Conservation (phyloP, 2,113 vertebrate species). For the Nycticorax nycticorax region DNA sequence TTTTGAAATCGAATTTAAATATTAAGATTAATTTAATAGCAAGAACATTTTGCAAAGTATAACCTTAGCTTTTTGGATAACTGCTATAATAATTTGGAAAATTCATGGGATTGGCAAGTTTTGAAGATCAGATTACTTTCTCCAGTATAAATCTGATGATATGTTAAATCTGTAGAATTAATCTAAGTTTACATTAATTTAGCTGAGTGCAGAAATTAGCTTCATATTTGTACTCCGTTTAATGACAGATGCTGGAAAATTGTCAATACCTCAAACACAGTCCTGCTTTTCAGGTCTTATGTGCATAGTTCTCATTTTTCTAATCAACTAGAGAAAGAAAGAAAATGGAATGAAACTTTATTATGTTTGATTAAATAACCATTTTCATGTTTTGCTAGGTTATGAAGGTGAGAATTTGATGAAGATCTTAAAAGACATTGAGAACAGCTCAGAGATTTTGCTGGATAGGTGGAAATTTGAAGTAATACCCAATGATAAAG, state of each 20-base stretch:
- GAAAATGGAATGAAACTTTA: not conserved
- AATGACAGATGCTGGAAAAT: not conserved
- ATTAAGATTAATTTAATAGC: not conserved
- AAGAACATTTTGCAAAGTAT: not conserved
- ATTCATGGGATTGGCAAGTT: not conserved
- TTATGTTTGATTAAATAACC: not conserved
- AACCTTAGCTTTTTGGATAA: not conserved
- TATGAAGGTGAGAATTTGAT: constrained; percentile 95
- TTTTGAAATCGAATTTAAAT: not conserved
- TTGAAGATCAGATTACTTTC: not conserved
- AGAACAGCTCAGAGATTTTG: constrained; percentile 88
- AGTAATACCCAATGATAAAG: constrained; percentile 87
- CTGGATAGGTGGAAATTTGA: constrained; percentile 83
- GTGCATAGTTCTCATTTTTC: not conserved
- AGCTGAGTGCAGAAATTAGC: not conserved
- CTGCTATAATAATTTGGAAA: not conserved
- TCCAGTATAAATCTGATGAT: not conserved
- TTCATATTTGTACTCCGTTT: not conserved
- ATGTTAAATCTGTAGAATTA: not conserved
- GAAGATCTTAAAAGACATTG: constrained; percentile 93
- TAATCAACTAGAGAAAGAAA: not conserved
- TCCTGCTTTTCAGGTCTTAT: not conserved
- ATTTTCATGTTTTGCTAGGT: constrained; percentile 72
- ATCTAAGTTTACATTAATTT: not conserved
- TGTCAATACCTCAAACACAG: not conserved